Conservation (phyloP, 2,888 invertebrate species). For the Protonemura montana region DNA sequence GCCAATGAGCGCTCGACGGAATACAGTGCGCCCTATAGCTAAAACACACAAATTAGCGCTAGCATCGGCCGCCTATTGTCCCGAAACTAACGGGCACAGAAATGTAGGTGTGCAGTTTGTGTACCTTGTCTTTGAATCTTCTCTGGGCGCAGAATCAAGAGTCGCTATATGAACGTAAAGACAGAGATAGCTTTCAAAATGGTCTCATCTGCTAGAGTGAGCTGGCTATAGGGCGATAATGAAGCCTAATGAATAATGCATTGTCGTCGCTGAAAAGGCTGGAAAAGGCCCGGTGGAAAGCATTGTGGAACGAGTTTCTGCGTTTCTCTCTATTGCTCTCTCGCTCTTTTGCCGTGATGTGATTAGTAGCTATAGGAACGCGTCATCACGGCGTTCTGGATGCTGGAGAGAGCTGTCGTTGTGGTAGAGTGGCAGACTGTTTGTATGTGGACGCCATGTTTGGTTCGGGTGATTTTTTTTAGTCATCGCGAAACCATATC, state of each 20-base stretch:
- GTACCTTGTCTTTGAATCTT: not conserved
- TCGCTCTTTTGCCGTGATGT: not conserved
- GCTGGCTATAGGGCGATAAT: not conserved
- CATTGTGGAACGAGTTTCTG: not conserved
- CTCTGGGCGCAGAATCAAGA: not conserved
- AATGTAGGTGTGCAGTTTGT: no score
- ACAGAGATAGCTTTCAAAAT: not conserved
- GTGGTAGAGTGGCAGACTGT: not conserved
- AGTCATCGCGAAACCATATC: no score
- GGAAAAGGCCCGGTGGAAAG: not conserved
- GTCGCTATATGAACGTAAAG: not conserved
- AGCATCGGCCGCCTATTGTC: no score
- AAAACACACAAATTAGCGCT: no score
- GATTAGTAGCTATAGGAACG: not conserved
- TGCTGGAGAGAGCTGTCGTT: not conserved
- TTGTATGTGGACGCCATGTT: no score
- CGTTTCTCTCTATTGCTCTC: not conserved
- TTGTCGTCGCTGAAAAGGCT: no score
- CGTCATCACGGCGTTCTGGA: not conserved
- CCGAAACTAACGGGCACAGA: no score
- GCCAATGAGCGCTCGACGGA: no score
- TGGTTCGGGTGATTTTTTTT: no score
- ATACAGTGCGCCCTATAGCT: no score
- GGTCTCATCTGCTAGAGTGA: not conserved
- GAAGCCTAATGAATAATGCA: constrained; percentile 38